Evolutionary conservation across 2,113 vertebrate species (phyloP).

Genomic region (Anoplopoma fimbria): DNA sequence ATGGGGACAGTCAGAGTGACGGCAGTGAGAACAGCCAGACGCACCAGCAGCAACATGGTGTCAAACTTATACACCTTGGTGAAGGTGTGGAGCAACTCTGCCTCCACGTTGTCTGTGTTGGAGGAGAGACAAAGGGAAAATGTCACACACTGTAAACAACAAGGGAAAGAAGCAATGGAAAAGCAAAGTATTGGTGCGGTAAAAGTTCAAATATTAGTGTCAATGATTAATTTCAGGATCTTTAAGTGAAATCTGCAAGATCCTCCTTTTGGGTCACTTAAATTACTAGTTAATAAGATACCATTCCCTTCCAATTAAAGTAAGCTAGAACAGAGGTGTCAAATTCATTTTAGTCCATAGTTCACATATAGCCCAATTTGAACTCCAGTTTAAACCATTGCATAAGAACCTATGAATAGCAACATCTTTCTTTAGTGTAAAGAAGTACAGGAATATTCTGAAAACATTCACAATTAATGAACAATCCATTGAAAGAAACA

Average conservation of each 20-base stretch:
- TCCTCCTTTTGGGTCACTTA: too few species aligned
- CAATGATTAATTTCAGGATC: background rate
- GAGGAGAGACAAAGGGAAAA: background rate
- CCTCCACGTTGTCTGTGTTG: conserved; percentile 90
- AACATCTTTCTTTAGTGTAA: too few species aligned
- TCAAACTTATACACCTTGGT: conserved; percentile 95
- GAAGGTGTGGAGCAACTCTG: conserved; percentile 96
- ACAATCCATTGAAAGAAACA: too few species aligned
- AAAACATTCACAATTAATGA: too few species aligned
- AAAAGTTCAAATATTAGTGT: background rate
- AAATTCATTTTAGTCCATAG: too few species aligned
- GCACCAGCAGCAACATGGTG: conserved; percentile 89
- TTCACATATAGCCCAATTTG: too few species aligned
- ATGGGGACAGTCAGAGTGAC: conserved; percentile 96
- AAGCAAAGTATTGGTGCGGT: background rate
- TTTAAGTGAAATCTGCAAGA: too few species aligned
- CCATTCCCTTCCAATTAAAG: background rate
- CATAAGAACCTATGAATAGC: too few species aligned
- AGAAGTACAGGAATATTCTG: too few species aligned
- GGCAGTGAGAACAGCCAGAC: conserved; percentile 94
- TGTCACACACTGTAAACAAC: background rate
- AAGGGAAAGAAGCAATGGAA: background rate
- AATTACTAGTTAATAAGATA: too few species aligned
- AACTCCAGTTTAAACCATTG: too few species aligned
- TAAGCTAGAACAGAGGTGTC: too few species aligned